Percentiles rank a stretch among this genome's conserved stretches.
phyloP scores from a whole-genome alignment of 2,888 invertebrate species.

The Nebria salina region DNA sequence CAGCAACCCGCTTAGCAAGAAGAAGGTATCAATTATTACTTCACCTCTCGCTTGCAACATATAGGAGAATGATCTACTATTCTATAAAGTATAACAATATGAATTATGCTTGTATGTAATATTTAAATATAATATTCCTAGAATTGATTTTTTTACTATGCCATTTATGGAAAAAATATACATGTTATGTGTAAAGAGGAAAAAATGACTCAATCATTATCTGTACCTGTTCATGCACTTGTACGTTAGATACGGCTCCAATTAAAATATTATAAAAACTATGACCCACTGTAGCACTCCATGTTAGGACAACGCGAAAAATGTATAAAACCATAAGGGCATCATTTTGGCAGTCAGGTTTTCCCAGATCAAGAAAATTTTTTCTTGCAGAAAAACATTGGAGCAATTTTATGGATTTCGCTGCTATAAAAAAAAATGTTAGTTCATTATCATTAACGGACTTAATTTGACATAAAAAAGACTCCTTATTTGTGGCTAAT shows the following conservation, averaged over 20 bases:
- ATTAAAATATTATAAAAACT: conserved; percentile 66
- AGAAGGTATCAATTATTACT: conserved; percentile 73
- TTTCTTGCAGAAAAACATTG: conserved; percentile 56
- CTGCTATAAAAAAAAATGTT: conserved; percentile 12
- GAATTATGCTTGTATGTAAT: too few relatives aligned
- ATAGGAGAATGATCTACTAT: conserved; percentile 55
- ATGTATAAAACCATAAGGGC: conserved; percentile 68
- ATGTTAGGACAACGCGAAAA: conserved; percentile 67
- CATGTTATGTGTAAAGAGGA: too few relatives aligned
- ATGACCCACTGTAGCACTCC: conserved; percentile 68
- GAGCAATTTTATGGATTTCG: conserved; percentile 21
- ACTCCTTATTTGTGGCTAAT: too few relatives aligned
- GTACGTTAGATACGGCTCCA: conserved; percentile 68
- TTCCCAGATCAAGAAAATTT: conserved; percentile 60
- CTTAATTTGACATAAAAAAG: too few relatives aligned
- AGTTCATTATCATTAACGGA: not conserved
- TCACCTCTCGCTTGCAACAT: conserved; percentile 69
- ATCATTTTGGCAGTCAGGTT: conserved; percentile 61
- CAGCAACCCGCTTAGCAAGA: conserved; percentile 70
- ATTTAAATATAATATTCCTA: not conserved
- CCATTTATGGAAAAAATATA: too few relatives aligned
- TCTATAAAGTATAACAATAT: not conserved
- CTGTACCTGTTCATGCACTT: conserved; percentile 51
- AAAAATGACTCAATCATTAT: conserved; percentile 64
- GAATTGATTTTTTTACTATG: too few relatives aligned